These are phyloP conservation scores for Boleophthalmus pectinirostris DNA, from an alignment of 2,113 vertebrate genomes.

Conservation along the genomic window DNA sequence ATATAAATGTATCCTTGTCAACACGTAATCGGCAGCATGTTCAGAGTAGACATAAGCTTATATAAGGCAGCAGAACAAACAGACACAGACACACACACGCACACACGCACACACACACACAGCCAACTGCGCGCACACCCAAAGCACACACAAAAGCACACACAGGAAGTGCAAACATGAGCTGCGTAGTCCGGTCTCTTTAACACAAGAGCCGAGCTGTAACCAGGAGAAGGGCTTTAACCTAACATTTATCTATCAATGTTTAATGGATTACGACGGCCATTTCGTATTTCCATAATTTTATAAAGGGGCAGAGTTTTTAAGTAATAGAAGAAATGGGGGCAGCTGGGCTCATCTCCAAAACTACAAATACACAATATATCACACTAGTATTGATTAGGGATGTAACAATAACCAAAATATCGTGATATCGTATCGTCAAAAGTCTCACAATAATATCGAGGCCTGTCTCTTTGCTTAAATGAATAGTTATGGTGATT, in stretches of 20 bases:
- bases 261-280: background rate
- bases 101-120: slow-evolving; percentile 62
- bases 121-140: slow-evolving; percentile 17
- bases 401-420: too few species aligned
- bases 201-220: background rate
- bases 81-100: slow-evolving; percentile 38
- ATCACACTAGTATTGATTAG: too few species aligned
- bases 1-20: slow-evolving; percentile 71
- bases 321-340: too few species aligned
- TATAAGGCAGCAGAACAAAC: slow-evolving; percentile 72
- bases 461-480: too few species aligned
- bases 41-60: slow-evolving; percentile 58
- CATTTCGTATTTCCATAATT: background rate
- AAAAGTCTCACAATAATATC: too few species aligned
- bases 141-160: slow-evolving; percentile 36
- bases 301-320: background rate
- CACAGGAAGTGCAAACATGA: slow-evolving; percentile 24
- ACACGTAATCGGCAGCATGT: slow-evolving; percentile 57
- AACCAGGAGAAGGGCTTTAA: background rate
- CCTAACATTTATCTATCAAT: slow-evolving; percentile 1
- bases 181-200: slow-evolving; percentile 1
- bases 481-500: too few species aligned
- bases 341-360: too few species aligned
- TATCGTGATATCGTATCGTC: too few species aligned
- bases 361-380: too few species aligned